Evolutionary conservation across 1,140 invertebrate genomes (phyloP).

Genomic region (Epicauta chinensis): DNA sequence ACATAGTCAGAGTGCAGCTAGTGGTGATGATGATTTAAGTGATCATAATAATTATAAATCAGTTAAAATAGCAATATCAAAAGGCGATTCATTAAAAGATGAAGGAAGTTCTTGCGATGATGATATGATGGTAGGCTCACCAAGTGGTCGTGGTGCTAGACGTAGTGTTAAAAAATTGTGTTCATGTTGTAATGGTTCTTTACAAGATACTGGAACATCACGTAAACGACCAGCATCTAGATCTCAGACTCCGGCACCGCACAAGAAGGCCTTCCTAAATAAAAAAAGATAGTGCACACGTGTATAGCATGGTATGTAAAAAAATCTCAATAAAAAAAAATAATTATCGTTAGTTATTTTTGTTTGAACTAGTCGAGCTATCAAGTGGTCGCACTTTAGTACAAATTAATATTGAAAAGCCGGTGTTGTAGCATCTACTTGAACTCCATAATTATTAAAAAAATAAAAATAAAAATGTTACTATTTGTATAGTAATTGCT

Average conservation of each 20-base stretch:
- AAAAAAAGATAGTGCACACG: constrained; percentile 42
- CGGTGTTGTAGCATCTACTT: constrained; percentile 14
- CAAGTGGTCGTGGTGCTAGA: constrained; percentile 32
- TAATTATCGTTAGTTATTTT: constrained; percentile 28
- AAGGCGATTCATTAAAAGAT: constrained; percentile 29
- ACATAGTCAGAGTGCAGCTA: constrained; percentile 10
- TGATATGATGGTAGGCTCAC: constrained; percentile 28
- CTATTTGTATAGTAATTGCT: constrained; percentile 30
- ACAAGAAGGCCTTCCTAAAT: constrained; percentile 37
- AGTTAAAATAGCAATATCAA: constrained; percentile 28
- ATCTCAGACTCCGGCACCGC: constrained; percentile 29
- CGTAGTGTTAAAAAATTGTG: constrained; percentile 35
- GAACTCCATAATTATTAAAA: too few relatives aligned
- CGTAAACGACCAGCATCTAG: constrained; percentile 34
- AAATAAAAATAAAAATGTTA: constrained; percentile 11
- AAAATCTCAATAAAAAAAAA: not conserved
- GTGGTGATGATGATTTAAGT: constrained; percentile 23
- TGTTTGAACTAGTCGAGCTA: constrained; percentile 28
- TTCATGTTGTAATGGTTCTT: constrained; percentile 37
- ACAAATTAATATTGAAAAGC: constrained; percentile 34
- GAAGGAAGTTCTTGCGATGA: constrained; percentile 30
- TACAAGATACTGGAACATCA: constrained; percentile 24
- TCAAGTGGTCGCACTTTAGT: constrained; percentile 39
- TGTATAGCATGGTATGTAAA: constrained; percentile 22
- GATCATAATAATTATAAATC: constrained; percentile 27